A percentile compares a stretch with the other conserved stretches of the same genome.
Conservation (phyloP, 2,113 vertebrate species). For the Zootoca vivipara region DNA sequence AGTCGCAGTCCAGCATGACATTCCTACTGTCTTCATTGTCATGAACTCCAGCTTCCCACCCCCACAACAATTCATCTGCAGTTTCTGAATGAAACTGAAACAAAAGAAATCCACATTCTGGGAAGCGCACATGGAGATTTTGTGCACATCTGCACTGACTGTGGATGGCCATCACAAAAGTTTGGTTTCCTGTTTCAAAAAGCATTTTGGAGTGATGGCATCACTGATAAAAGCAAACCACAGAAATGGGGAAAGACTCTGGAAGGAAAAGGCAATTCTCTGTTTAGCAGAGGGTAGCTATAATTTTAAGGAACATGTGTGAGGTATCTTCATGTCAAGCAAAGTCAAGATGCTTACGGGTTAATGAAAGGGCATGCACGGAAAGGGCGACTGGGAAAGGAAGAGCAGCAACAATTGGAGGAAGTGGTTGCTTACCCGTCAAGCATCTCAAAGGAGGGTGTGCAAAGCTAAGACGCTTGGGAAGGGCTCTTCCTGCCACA, state of each 20-base stretch:
- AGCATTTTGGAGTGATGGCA: not conserved
- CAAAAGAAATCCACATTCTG: not conserved
- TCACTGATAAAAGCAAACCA: not conserved
- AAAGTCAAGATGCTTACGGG: not conserved
- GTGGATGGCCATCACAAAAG: not conserved
- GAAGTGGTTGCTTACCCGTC: not conserved
- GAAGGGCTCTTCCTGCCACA: slow-evolving; percentile 7
- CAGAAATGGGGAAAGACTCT: not conserved
- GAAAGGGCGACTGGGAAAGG: not conserved
- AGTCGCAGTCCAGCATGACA: too few species aligned
- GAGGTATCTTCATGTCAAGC: not conserved
- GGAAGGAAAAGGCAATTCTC: not conserved
- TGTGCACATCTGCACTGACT: not conserved
- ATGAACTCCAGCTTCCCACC: too few species aligned
- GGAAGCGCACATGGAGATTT: not conserved
- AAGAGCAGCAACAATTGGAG: slow-evolving; percentile 9
- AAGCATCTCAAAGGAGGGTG: not conserved
- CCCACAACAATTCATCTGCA: not conserved
- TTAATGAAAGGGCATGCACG: not conserved
- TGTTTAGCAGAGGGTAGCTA: not conserved
- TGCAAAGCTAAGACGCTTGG: not conserved
- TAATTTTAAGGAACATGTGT: not conserved
- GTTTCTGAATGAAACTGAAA: not conserved
- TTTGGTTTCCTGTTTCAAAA: not conserved
- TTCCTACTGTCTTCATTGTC: too few species aligned